Base-by-base conservation (phyloP, 2,113 vertebrate species). In the Paralichthys olivaceus region DNA sequence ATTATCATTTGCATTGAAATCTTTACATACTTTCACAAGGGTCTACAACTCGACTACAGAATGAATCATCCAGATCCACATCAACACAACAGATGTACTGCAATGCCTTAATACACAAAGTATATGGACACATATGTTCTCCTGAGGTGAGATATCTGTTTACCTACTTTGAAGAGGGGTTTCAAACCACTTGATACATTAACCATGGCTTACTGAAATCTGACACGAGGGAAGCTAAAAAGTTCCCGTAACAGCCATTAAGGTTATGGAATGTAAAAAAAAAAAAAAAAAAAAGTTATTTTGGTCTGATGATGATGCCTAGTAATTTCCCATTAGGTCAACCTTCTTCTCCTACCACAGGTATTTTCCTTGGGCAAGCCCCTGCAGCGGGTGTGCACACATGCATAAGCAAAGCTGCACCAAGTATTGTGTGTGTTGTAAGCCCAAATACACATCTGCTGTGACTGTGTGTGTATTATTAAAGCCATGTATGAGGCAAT, bases 361-460 rank as follows among this genome's bases (percentile, higher is more conserved):
- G 89, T 90, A 89, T 89, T 90, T 90, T 80, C 82, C 83, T 67
- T 84, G 83, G 90, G 84, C 74, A 79, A 77, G 59, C 77, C 87
- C 81, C 80, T 67, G 66, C 43, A 57, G 34, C 64, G 69, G 62
- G 69, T 68, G 80, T 88, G 77, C 77, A 57, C 45, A 28, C 25
- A 26, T 63, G 62, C 78, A 61, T 57, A 80, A 79, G 61, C 65
- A 67, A 77, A 89, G 73, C 70, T 84, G 65, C 68, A 72, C 25
- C 15, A 53, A 66, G 60, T 55, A n/a, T 7, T 53, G 49, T n/a
- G 53, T 70, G 55, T 55, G 56, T 34, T 57, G 37, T 40, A 57
- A 13, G 54, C 64, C 25, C 11, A 3, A 58, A 73, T n/a, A 69
- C 74, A 66, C 59, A 53, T 34, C 45, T 59, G 47, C 53, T 62